Conservation (phyloP, 2,797 vertebrate genomes). For the Falco novaeseelandiae region DNA sequence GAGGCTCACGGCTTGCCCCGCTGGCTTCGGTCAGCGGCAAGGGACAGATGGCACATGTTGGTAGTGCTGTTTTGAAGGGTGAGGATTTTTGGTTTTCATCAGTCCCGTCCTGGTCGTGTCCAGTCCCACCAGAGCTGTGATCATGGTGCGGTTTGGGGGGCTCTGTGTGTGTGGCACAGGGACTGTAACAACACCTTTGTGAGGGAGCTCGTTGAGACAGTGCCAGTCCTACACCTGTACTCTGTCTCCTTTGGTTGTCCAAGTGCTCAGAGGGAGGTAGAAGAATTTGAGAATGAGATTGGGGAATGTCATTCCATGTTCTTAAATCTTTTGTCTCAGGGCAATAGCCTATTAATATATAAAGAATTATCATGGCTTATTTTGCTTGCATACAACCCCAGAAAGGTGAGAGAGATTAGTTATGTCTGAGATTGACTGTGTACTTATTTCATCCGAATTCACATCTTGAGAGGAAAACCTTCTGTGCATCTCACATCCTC, state of each 20-base stretch:
- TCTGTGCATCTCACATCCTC: not conserved
- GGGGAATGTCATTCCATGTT: not conserved
- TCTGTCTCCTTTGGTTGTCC: accelerated
- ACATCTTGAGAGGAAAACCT: not conserved
- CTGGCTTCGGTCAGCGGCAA: accelerated
- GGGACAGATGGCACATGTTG: not conserved
- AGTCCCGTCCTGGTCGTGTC: not conserved
- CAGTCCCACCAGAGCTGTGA: not conserved
- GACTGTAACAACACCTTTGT: accelerated
- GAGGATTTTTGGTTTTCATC: not conserved
- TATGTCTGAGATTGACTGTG: not conserved
- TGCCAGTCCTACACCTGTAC: accelerated
- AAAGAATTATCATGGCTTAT: not conserved
- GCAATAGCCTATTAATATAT: not conserved
- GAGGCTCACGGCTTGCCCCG: not conserved
- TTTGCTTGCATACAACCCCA: not conserved
- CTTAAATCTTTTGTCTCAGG: not conserved
- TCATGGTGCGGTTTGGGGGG: accelerated
- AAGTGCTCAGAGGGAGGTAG: not conserved
- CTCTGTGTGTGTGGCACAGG: not conserved
- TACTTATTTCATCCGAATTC: not conserved
- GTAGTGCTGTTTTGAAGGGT: not conserved
- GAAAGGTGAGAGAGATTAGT: not conserved
- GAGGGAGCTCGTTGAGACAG: not conserved
- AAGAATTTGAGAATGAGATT: not conserved